phyloP scores from a whole-genome alignment of 2,113 vertebrate species.

The Corythoichthys intestinalis region DNA sequence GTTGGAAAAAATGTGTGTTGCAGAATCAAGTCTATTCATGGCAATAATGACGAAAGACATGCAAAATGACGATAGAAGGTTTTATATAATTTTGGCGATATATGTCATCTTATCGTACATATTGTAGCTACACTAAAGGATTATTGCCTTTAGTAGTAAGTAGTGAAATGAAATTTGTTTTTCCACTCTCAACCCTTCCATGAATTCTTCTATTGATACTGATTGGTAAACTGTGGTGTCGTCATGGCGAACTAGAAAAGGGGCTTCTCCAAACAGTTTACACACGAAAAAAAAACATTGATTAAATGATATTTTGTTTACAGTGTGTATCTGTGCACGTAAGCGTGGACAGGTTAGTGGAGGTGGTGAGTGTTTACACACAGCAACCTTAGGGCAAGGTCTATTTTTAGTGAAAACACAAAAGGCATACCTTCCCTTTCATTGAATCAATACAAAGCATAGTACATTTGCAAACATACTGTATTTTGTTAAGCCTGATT shows the following conservation, averaged over 20 bases:
- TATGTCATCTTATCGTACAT: too few species aligned
- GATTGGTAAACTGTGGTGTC: neutral
- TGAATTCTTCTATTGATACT: neutral
- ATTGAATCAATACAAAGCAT: constrained; percentile 34
- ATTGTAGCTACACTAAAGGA: neutral
- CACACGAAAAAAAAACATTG: neutral
- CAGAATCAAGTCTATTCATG: too few species aligned
- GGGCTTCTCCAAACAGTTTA: neutral
- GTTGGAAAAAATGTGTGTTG: too few species aligned
- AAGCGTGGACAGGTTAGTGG: neutral
- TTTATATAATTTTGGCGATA: too few species aligned
- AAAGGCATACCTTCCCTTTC: constrained; percentile 46
- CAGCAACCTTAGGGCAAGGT: constrained; percentile 14
- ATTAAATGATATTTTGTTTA: neutral
- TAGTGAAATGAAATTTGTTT: too few species aligned
- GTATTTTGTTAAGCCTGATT: neutral
- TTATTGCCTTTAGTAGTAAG: neutral
- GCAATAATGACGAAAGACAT: too few species aligned
- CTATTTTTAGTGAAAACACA: constrained; percentile 65
- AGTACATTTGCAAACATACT: neutral
- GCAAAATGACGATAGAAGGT: too few species aligned
- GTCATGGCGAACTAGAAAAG: neutral
- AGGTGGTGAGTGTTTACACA: constrained; percentile 11
- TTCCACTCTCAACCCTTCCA: neutral
- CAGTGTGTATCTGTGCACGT: neutral